Evolutionary conservation across 2,113 vertebrate genomes (phyloP).

Genomic region (Rhinolophus sinicus): DNA sequence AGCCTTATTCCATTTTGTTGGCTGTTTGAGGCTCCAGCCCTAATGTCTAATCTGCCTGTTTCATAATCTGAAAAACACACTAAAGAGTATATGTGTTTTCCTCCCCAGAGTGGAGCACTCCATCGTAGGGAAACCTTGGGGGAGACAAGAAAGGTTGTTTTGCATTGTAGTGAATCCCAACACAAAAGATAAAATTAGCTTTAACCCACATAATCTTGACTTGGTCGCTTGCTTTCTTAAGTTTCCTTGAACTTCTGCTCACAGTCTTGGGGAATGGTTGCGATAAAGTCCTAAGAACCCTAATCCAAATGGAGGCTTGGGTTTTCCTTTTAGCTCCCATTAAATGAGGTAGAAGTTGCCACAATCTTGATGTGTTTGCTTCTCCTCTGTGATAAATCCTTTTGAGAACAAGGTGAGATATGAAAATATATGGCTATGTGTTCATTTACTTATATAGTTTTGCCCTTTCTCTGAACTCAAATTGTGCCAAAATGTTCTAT

Average conservation of each 20-base stretch:
- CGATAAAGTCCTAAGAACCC: background rate
- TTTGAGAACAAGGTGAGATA: background rate
- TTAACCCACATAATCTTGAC: background rate
- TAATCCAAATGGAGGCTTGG: background rate
- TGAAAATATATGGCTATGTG: background rate
- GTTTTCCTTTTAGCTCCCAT: background rate
- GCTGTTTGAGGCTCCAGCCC: background rate
- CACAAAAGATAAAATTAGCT: background rate
- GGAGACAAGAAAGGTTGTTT: background rate
- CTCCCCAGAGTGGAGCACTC: background rate
- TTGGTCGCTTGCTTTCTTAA: background rate
- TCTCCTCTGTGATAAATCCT: background rate
- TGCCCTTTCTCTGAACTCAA: slow-evolving; percentile 4
- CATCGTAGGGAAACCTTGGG: background rate
- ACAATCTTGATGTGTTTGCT: background rate
- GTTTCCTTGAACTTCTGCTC: slow-evolving; percentile 3
- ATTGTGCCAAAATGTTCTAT: slow-evolving; percentile 36
- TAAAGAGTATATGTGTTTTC: background rate
- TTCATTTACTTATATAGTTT: background rate
- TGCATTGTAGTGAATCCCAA: background rate
- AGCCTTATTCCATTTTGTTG: background rate
- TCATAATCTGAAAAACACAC: background rate
- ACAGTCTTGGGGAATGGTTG: background rate
- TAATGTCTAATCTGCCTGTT: background rate
- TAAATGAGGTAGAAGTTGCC: background rate